Base-by-base conservation (phyloP, 2,797 vertebrate species). In the Brachymystax lenok region DNA sequence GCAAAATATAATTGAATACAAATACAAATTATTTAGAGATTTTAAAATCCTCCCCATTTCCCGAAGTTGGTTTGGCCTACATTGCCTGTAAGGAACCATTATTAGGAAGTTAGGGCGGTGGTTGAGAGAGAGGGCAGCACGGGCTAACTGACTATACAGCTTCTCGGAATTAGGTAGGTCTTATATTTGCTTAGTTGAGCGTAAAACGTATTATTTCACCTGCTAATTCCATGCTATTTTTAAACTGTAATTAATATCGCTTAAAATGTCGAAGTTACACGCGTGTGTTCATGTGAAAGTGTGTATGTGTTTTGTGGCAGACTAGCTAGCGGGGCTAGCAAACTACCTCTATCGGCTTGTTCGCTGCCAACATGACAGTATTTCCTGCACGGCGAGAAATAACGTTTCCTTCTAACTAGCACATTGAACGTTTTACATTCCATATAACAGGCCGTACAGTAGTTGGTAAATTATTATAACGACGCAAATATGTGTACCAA, bases 51-150 rank as follows among this genome's bases (percentile, higher is more conserved):
- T 63, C 10, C 27, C 64, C 64, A 30, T 67, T 33, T 67, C 14
- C 0, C 0, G 3, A 0, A 66, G 17, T 81, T 95, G 91, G 93
- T 93, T 80, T 78, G 59, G 7, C 86, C 94, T 4, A 52, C 19
- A 4, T 30, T 81, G 82, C 78, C 82, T 80, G 72, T 33, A 54
- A 87, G 74, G 84, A 90, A 79, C 77, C 75, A 59, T 69, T 83
- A 46, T 84, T 86, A 93, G 94, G 94, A 95, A 95, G 93, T 94
- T 92, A 92, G 94, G 94, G 95, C 94, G 94, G 94, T 95, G 95
- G 95, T 95, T 94, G 86, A 46, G 10, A 76, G 81, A 74, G 83
- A 76, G 68, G 83, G 79, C 77, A 81, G 84, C 75, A 33, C 56
- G 77, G 76, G 79, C 52, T 85, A 86, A 50, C 61, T 69, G 73